Base-by-base conservation (phyloP, 1,140 invertebrate genomes). In the Aphelenchoides fujianensis region DNA sequence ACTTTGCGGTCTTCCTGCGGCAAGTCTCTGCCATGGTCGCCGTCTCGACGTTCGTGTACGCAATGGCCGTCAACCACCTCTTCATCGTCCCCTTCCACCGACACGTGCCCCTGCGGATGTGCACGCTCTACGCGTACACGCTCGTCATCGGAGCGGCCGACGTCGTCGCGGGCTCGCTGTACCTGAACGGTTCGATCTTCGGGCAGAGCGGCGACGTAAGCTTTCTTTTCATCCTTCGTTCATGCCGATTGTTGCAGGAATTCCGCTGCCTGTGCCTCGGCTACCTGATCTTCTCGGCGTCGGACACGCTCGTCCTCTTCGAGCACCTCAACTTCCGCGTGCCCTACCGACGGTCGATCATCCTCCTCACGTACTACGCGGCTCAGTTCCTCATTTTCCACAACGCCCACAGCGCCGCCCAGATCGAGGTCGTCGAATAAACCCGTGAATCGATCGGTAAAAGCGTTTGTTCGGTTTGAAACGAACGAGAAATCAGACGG, bases 321-420 rank as follows among this genome's bases (percentile, higher is more conserved):
- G 19, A 19, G 7, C 16, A 68, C 12, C n/a, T 63, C 12, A n/a
- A 63, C n/a, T 63, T 27, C 9, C 12, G 7, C 12, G 12, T 68
- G 31, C 66, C 66, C 12, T 63, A 68, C 30, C 7, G 19, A 64
- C 5, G 34, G 12, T n/a, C 23, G 34, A 9, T 68, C 48, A 64
- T 68, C 28, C n/a, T 68, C 1, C 31, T 63, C 9, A 64, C 66
- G n/a, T 68, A 68, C 30, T 68, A 67, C 31, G 54, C 16, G n/a
- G 66, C 66, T 7, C 66, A 68, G 66, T 68, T 28, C 31, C 28
- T 68, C 9, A 68, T 68, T 16, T 68, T 68, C 28, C 9, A 66
- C 63, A 66, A 66, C 32, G 27, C 63, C 23, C n/a, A 23, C 12
- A 66, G 23, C 1, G 36, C 34, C 16, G 59, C n/a, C n/a, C n/a